Conservation (phyloP, 2,888 invertebrate species). For the Plebejus melissa region DNA sequence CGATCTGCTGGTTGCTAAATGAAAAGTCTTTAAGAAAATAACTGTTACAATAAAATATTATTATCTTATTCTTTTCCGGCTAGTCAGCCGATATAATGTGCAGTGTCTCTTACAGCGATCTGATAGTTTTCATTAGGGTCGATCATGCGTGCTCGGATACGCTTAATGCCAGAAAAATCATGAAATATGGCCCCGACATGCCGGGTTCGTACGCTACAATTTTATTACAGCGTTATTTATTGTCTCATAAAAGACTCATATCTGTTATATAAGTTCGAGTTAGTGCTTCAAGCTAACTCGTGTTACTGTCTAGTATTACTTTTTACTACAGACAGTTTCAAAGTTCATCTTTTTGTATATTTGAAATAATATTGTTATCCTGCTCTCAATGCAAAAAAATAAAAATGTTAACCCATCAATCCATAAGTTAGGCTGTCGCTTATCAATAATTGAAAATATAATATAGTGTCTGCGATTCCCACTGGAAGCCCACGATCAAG, state of each 20-base stretch:
- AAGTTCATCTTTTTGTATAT: not conserved
- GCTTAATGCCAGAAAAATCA: constrained; percentile 54
- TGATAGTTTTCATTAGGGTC: constrained; percentile 64
- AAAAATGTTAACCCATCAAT: too few relatives aligned
- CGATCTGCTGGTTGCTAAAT: too few relatives aligned
- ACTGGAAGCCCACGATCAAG: too few relatives aligned
- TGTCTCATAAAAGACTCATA: constrained; percentile 17
- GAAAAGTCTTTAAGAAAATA: too few relatives aligned
- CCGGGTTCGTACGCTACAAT: constrained; percentile 16
- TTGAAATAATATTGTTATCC: not conserved
- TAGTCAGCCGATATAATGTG: constrained; percentile 17
- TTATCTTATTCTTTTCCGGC: not conserved
- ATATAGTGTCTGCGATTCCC: too few relatives aligned
- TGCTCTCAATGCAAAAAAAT: not conserved
- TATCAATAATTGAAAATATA: too few relatives aligned
- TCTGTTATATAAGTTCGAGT: constrained; percentile 15
- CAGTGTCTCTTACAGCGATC: constrained; percentile 42
- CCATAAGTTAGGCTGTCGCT: too few relatives aligned
- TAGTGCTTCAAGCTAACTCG: constrained; percentile 4
- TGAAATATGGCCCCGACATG: constrained; percentile 48
- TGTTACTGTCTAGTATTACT: not conserved
- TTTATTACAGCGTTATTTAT: constrained; percentile 24
- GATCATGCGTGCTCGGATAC: constrained; percentile 59
- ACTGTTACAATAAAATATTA: too few relatives aligned
- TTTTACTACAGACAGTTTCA: not conserved